phyloP scores from a whole-genome alignment of 2,888 invertebrate genomes.

The Drosophila recens region DNA sequence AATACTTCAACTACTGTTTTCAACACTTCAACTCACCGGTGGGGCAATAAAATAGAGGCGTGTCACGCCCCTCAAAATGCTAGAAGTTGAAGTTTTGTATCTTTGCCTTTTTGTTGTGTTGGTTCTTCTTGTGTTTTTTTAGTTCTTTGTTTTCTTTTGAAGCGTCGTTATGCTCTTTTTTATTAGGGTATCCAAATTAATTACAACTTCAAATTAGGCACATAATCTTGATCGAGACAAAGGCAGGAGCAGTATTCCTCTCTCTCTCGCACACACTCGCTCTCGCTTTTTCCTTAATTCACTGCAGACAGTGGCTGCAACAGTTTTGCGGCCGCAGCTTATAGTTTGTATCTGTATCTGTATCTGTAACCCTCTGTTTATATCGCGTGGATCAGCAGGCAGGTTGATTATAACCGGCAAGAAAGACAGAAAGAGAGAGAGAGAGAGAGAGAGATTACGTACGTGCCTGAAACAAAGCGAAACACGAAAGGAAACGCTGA shows the following conservation, averaged over 20 bases:
- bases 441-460: conserved; percentile 59
- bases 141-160: conserved; percentile 27
- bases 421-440: conserved; percentile 43
- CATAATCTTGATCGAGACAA: conserved; percentile 78
- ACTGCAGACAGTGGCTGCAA: conserved; percentile 3
- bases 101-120: conserved; percentile 28
- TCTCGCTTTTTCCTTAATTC: conserved; percentile 17
- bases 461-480: conserved; percentile 78
- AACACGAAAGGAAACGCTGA: conserved; percentile 61
- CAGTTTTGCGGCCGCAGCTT: conserved; percentile 22
- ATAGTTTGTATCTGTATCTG: conserved; percentile 31
- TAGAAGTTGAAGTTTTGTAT: conserved; percentile 31
- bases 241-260: conserved; percentile 48
- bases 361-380: conserved; percentile 60
- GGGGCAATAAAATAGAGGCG: conserved; percentile 79
- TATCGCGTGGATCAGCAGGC: conserved; percentile 67
- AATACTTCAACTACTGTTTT: conserved; percentile 80
- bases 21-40: conserved; percentile 81
- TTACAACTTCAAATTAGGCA: conserved; percentile 83
- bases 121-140: conserved; percentile 3
- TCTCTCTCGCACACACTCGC: conserved; percentile 5
- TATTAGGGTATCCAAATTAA: conserved; percentile 83
- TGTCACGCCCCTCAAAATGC: conserved; percentile 64
- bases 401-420: conserved; percentile 74
- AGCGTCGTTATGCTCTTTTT: conserved; percentile 62